A percentile compares a stretch with the other conserved stretches of the same genome.
Evolutionary conservation across 2,888 invertebrate species (phyloP).

Genomic region (Tetragonula carbonaria): DNA sequence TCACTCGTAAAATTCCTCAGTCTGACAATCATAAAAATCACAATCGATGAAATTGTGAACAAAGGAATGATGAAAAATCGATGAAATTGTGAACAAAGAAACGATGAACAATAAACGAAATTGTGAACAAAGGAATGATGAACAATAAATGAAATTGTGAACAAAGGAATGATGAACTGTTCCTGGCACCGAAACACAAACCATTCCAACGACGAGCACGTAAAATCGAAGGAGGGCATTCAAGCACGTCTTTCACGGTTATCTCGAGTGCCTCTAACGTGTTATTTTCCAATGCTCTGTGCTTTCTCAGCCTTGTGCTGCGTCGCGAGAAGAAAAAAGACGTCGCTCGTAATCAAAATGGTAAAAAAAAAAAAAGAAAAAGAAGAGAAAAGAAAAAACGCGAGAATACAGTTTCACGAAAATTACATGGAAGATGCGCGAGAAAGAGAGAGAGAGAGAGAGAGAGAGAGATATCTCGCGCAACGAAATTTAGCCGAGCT

Average conservation of each 20-base stretch:
- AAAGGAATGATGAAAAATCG: neutral
- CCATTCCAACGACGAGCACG: neutral
- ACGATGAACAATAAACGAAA: no score
- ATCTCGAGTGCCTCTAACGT: neutral
- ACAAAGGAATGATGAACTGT: neutral
- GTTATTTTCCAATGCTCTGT: neutral
- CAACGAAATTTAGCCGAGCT: slow-evolving; percentile 8
- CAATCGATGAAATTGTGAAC: no score
- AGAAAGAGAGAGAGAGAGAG: no score
- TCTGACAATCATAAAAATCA: no score
- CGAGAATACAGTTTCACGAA: slow-evolving; percentile 2
- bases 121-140: no score
- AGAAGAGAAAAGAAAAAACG: neutral
- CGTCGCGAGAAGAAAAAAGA: neutral
- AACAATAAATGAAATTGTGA: no score
- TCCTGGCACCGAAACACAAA: neutral
- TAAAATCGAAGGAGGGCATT: neutral
- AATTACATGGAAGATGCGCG: neutral
- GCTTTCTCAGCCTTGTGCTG: no score
- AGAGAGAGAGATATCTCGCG: neutral
- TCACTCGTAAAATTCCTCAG: no score
- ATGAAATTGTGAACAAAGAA: no score
- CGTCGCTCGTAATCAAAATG: slow-evolving; percentile 1
- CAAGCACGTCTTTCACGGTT: neutral
- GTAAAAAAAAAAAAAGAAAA: neutral